Evolutionary conservation across 2,113 vertebrate species (phyloP).

Genomic region (Lophura nycthemera): DNA sequence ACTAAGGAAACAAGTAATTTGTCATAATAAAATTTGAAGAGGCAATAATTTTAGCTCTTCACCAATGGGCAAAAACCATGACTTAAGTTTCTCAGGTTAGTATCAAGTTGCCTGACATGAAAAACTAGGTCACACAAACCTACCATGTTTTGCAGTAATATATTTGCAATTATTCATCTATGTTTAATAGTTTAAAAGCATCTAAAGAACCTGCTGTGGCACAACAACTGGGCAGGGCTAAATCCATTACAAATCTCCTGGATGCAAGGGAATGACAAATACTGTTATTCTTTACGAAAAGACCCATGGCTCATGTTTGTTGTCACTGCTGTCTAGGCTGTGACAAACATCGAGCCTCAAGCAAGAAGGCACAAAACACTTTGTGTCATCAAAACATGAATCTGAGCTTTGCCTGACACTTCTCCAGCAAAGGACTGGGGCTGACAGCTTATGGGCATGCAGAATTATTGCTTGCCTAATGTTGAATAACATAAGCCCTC

Average conservation of each 20-base stretch:
- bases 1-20: not conserved
- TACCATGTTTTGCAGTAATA: not conserved
- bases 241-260: not conserved
- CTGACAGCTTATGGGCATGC: not conserved
- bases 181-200: not conserved
- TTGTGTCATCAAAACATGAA: slow-evolving; percentile 15
- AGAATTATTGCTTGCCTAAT: slow-evolving; percentile 40
- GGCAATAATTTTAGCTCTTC: not conserved
- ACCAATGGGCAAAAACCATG: not conserved
- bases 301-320: not conserved
- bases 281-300: slow-evolving; percentile 7
- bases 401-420: not conserved
- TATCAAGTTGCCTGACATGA: not conserved
- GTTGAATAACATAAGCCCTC: not conserved
- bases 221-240: not conserved
- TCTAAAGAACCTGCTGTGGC: not conserved
- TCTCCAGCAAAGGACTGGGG: not conserved
- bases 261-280: not conserved
- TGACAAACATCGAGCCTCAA: not conserved
- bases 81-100: not conserved
- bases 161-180: not conserved
- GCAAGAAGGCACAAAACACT: slow-evolving; percentile 32
- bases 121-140: not conserved
- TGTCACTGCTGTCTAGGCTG: not conserved
- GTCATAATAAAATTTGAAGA: not conserved